Evolutionary conservation across 2,113 vertebrate genomes (phyloP), one percentile per base, ranked within the genome.

Genomic region (Laticauda laticaudata): DNA sequence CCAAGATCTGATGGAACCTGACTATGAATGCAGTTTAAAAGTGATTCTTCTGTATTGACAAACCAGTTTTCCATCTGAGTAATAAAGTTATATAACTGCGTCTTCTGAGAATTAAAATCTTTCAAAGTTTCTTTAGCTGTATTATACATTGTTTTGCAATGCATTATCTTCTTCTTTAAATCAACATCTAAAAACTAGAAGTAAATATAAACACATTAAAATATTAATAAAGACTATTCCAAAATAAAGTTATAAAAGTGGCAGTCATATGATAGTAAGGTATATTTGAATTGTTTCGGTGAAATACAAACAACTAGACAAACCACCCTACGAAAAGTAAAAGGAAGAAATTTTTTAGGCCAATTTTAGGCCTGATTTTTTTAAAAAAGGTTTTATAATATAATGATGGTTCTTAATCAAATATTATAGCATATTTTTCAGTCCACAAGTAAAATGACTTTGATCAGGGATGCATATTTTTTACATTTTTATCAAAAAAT

Each of bases 121-220:
- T 97, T 98, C 96, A 99, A 96, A 0, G 98, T 98, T 93, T 97
- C 98, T 96, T 98, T 98, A 91, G 98, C 98, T 94, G 98, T 97
- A 95, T 98, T 98, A 61, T 97, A 98, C 55, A 98, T 97, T 96
- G 98, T 98, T 95, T 97, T 98, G 3, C 98, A 97, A 11, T 99
- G 99, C 90, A 97, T 97, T 95, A 99, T 92, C 94, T 99, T 99
- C 97, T 98, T 99, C 95, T 95, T 98, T 94, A 99, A 96, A 94
- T 99, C 98, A n/a, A 98, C 98, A 96, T 99, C 98, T 95, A 99
- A 95, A 90, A 99, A 98, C 99, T 99, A 96, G 91, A 95, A 61
- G 1, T 0, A 95, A 96, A 95, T 43, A 43, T 2, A 90, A 15
- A 86, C 21, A 0, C 5, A 94, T 54, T 81, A 81, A 39, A 39